phyloP scores from a whole-genome alignment of 1,140 invertebrate genomes.

The Ladona fulva region DNA sequence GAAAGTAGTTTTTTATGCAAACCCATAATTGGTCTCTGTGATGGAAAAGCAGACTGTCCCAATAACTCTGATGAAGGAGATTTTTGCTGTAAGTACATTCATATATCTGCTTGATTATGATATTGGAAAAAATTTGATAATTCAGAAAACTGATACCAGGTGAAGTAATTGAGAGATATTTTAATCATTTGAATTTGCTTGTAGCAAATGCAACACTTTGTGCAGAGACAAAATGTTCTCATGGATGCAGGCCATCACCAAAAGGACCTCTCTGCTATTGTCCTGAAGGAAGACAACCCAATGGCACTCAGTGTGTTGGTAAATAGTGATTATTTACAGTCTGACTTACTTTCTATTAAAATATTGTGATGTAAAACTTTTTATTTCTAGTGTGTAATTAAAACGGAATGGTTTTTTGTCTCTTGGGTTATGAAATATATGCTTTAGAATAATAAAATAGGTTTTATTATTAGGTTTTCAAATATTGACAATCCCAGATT shows the following conservation, averaged over 20 bases:
- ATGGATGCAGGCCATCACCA: conserved; percentile 54
- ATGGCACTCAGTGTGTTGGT: conserved; percentile 53
- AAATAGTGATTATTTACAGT: conserved; percentile 24
- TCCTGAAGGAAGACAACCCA: conserved; percentile 56
- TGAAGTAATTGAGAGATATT: too few species aligned
- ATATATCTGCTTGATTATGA: too few species aligned
- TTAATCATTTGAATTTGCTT: conserved; percentile 17
- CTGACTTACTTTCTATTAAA: too few species aligned
- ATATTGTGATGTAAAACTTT: too few species aligned
- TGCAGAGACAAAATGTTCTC: conserved; percentile 47
- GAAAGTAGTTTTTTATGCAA: conserved; percentile 38
- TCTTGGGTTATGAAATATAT: too few species aligned
- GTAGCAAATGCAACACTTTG: conserved; percentile 47
- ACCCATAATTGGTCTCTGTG: conserved; percentile 40
- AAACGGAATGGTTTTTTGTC: too few species aligned
- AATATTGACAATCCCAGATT: too few species aligned
- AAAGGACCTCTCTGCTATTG: conserved; percentile 65
- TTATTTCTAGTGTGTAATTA: too few species aligned
- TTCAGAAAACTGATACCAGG: too few species aligned
- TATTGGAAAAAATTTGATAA: too few species aligned
- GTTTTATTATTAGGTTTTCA: too few species aligned
- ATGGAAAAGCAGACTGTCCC: conserved; percentile 41
- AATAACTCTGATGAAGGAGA: conserved; percentile 45
- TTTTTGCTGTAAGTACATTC: conserved; percentile 36
- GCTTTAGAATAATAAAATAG: too few species aligned